A percentile compares a stretch with the other conserved stretches of the same genome.
phyloP scores from a whole-genome alignment of 2,113 vertebrate species.

The Sceloporus undulatus region DNA sequence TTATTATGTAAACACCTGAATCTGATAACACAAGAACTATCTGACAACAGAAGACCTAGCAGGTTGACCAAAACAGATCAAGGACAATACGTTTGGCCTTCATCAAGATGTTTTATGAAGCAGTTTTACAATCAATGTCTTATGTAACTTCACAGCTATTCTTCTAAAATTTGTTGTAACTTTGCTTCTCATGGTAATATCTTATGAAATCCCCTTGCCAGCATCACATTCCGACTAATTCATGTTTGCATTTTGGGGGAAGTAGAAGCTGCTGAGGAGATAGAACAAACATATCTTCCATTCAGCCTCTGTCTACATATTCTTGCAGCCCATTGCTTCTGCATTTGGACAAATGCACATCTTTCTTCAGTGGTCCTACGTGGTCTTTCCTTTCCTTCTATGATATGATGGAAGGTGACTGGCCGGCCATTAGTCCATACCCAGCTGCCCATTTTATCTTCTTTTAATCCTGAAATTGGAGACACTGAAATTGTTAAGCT shows the following conservation, averaged over 20 bases:
- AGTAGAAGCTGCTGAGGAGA: slow-evolving; percentile 4
- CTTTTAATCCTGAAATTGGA: slow-evolving; percentile 67
- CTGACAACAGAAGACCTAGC: no score
- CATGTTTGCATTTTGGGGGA: neutral
- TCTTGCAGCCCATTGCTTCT: slow-evolving; percentile 64
- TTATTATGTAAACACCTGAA: no score
- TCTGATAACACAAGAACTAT: no score
- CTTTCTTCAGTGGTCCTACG: slow-evolving; percentile 5
- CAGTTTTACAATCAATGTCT: neutral
- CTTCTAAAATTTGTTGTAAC: neutral
- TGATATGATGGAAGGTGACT: slow-evolving; percentile 64
- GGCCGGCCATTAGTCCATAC: slow-evolving; percentile 61
- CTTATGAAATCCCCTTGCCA: neutral
- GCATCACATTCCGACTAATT: neutral
- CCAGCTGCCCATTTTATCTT: slow-evolving; percentile 52
- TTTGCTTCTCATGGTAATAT: neutral
- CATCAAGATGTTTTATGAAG: no score
- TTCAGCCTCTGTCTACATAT: slow-evolving; percentile 63
- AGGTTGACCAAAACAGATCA: no score
- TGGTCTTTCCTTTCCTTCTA: slow-evolving; percentile 15
- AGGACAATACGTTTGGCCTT: no score
- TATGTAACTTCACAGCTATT: neutral
- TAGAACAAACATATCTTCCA: slow-evolving; percentile 74
- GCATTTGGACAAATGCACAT: slow-evolving; percentile 75
- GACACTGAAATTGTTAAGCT: neutral